These are phyloP conservation scores for Drosophila atripex DNA, from an alignment of 2,888 invertebrate species.

Conservation along the genomic window DNA sequence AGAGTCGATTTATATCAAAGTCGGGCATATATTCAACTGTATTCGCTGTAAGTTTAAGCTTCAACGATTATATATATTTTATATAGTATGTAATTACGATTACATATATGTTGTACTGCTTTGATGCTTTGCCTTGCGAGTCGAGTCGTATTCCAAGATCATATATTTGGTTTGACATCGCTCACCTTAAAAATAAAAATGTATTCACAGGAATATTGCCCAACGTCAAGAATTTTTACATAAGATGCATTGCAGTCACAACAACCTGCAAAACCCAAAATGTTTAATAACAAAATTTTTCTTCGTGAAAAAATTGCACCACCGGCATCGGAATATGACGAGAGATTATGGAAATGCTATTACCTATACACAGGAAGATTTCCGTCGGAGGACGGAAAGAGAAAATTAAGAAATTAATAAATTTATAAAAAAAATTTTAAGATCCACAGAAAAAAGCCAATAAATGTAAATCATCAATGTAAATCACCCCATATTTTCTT, in stretches of 20 bases:
- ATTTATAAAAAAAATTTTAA: too few species aligned
- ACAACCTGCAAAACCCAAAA: not conserved
- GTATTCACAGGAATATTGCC: conserved; percentile 2
- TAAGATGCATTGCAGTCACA: not conserved
- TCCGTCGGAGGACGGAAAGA: too few species aligned
- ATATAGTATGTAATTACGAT: too few species aligned
- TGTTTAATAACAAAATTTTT: not conserved
- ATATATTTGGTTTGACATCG: not conserved
- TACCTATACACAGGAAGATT: too few species aligned
- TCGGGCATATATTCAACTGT: not conserved
- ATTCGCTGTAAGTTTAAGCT: conserved; percentile 4
- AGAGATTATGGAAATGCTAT: too few species aligned
- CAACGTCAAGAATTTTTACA: not conserved
- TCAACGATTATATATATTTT: not conserved
- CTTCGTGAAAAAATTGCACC: not conserved
- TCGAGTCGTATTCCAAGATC: too few species aligned
- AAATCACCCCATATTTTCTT: too few species aligned
- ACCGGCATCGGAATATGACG: not conserved
- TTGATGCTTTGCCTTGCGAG: too few species aligned
- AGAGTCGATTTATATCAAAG: not conserved
- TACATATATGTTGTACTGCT: too few species aligned
- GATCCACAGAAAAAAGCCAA: too few species aligned
- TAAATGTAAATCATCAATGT: too few species aligned
- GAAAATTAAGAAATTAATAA: too few species aligned
- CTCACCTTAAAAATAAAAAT: not conserved